phyloP scores from a whole-genome alignment of 2,888 invertebrate species.

The Lasioglossum figueresi region DNA sequence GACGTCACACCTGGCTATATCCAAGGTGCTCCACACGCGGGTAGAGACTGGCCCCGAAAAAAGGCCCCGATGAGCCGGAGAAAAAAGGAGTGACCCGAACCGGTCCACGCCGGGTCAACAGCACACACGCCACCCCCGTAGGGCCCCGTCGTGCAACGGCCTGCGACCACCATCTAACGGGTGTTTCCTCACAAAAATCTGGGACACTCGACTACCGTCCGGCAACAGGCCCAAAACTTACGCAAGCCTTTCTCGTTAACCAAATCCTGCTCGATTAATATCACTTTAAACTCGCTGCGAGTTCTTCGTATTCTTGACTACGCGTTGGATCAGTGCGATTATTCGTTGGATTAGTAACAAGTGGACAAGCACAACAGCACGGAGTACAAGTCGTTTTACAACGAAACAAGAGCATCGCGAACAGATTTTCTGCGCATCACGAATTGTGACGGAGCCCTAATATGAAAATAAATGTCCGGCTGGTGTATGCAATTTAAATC shows the following conservation, averaged over 20 bases:
- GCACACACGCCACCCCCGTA: constrained; percentile 72
- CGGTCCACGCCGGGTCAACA: constrained; percentile 77
- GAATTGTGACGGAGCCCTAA: background rate
- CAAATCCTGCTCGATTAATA: background rate
- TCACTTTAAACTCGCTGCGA: background rate
- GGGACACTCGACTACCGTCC: constrained; percentile 24
- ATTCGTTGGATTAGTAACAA: background rate
- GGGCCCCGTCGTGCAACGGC: constrained; percentile 59
- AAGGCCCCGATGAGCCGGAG: constrained; percentile 63
- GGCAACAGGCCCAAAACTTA: background rate
- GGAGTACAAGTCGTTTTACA: background rate
- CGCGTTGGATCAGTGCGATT: background rate
- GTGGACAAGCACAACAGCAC: background rate
- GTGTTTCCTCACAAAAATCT: constrained; percentile 59
- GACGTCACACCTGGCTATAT: constrained; percentile 76
- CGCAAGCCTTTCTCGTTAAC: background rate
- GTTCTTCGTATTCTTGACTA: background rate
- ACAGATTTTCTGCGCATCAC: background rate
- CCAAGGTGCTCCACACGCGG: constrained; percentile 31
- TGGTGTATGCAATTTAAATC: constrained; percentile 3
- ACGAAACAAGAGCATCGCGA: background rate
- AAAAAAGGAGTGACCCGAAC: constrained; percentile 78
- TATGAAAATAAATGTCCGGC: constrained; percentile 5
- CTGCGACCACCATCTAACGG: constrained; percentile 64
- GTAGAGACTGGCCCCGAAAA: constrained; percentile 46